Evolutionary conservation across 1,140 invertebrate species (phyloP).

Genomic region (Scaptomyza graminum): DNA sequence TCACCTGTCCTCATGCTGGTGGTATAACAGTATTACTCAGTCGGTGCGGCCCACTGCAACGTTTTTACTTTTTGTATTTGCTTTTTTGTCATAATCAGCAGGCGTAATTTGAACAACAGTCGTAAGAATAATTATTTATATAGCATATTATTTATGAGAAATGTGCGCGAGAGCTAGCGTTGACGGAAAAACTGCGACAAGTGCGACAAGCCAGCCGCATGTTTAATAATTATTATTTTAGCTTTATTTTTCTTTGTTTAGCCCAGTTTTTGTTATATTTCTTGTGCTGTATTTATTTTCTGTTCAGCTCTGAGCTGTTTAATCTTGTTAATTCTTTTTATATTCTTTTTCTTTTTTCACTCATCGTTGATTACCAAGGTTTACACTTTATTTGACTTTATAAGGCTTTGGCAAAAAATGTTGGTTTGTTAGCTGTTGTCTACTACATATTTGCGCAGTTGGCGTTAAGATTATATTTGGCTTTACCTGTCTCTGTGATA

Average conservation of each 20-base stretch:
- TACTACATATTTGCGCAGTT: constrained; percentile 40
- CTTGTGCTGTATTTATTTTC: constrained; percentile 1
- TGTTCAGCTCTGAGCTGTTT: constrained; percentile 11
- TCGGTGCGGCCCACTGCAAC: no score
- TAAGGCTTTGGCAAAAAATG: constrained; percentile 8
- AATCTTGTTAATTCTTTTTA: constrained; percentile 3
- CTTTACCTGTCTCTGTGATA: constrained; percentile 8
- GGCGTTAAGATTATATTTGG: constrained; percentile 19
- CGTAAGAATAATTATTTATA: constrained; percentile 36
- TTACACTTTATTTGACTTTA: constrained; percentile 44
- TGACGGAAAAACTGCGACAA: constrained; percentile 19
- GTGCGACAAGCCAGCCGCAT: constrained; percentile 3
- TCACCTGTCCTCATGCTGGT: no score
- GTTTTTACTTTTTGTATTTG: constrained; percentile 12
- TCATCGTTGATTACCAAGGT: constrained; percentile 38
- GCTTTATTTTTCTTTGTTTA: constrained; percentile 51
- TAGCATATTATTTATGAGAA: constrained; percentile 55
- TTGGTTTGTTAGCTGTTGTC: background rate
- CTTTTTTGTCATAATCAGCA: constrained; percentile 11
- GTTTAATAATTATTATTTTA: constrained; percentile 49
- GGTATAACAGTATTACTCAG: no score
- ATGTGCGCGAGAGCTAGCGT: constrained; percentile 2
- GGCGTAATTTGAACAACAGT: constrained; percentile 18
- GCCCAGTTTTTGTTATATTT: constrained; percentile 28
- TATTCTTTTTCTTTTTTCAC: constrained; percentile 23